These are phyloP conservation scores for Calameuta filiformis DNA, from an alignment of 2,888 invertebrate genomes.

Conservation along the genomic window DNA sequence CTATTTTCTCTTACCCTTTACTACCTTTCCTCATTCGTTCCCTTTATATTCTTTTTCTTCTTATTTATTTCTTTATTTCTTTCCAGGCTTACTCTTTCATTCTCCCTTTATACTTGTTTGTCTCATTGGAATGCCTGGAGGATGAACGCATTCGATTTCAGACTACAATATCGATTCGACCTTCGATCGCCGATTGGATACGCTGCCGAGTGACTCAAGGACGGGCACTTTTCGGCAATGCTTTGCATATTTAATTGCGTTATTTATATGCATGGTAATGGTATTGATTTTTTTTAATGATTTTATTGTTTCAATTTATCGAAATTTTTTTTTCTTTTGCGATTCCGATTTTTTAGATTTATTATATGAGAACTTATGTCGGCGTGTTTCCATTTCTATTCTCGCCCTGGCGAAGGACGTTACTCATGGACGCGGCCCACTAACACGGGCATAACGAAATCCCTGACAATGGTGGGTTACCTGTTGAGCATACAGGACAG, in stretches of 20 bases:
- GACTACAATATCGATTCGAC: slow-evolving; percentile 45
- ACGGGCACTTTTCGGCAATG: neutral
- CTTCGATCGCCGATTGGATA: slow-evolving; percentile 43
- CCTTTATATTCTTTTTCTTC: slow-evolving; percentile 27
- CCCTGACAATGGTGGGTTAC: slow-evolving; percentile 56
- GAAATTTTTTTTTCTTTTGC: neutral
- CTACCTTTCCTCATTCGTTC: slow-evolving; percentile 9
- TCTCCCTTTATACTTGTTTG: slow-evolving; percentile 23
- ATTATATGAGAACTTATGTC: neutral
- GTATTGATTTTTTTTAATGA: neutral
- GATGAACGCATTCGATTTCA: slow-evolving; percentile 60
- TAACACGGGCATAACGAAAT: slow-evolving; percentile 3
- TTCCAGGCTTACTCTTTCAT: slow-evolving; percentile 9
- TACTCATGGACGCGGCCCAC: neutral
- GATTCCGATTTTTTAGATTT: neutral
- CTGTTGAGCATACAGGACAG: slow-evolving; percentile 63
- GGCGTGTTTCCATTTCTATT: neutral
- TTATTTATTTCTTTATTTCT: slow-evolving; percentile 30
- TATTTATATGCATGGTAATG: neutral
- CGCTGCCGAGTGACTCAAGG: neutral
- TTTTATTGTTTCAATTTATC: neutral
- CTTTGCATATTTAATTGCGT: neutral
- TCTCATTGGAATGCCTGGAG: slow-evolving; percentile 55
- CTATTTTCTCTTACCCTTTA: slow-evolving; percentile 22
- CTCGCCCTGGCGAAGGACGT: neutral